phyloP scores from a whole-genome alignment of 2,113 vertebrate species.

The Coreoperca whiteheadi region DNA sequence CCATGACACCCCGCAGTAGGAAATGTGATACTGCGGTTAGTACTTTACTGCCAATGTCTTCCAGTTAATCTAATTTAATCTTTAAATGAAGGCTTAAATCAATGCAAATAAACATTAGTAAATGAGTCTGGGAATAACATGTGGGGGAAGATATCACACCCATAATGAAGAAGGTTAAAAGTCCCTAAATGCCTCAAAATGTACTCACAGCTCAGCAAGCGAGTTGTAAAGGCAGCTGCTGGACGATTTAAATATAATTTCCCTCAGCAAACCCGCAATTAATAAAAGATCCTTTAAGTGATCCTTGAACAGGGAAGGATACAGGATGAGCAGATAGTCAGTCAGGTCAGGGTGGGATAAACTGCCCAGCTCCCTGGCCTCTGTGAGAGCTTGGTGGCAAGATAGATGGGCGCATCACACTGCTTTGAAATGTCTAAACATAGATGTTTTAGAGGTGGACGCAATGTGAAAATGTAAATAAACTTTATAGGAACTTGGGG shows the following conservation, averaged over 20 bases:
- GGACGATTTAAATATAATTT: constrained; percentile 74
- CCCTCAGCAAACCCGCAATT: constrained; percentile 64
- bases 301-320: constrained; percentile 58
- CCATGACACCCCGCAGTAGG: constrained; percentile 57
- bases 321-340: constrained; percentile 61
- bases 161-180: constrained; percentile 68
- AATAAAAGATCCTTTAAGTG: constrained; percentile 78
- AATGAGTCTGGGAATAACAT: constrained; percentile 66
- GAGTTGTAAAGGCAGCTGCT: constrained; percentile 52
- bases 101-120: constrained; percentile 72
- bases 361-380: constrained; percentile 62
- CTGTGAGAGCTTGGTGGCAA: constrained; percentile 52
- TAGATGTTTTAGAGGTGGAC: constrained; percentile 81
- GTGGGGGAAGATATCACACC: constrained; percentile 70
- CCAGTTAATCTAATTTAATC: constrained; percentile 67
- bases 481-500: constrained; percentile 86
- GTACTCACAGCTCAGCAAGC: constrained; percentile 51
- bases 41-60: constrained; percentile 56
- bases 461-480: constrained; percentile 89
- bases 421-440: constrained; percentile 83
- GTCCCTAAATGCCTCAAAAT: constrained; percentile 68
- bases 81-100: constrained; percentile 74
- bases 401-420: constrained; percentile 68
- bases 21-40: constrained; percentile 64
- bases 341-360: constrained; percentile 70